Conservation (phyloP, 1,140 invertebrate species). For the Gonioctena quinquepunctata region DNA sequence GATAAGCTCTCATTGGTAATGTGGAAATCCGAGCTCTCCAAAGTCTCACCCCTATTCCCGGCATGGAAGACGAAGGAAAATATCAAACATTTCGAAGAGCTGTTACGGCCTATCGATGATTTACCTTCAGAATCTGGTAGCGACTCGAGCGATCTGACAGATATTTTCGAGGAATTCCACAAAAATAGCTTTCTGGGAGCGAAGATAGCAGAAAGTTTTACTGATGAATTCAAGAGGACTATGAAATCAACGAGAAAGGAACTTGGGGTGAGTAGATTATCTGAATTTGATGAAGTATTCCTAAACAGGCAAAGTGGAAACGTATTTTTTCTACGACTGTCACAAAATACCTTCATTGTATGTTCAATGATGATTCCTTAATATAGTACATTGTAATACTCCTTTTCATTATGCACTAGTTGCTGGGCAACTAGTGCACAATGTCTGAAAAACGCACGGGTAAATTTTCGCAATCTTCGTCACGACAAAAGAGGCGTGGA, state of each 20-base stretch:
- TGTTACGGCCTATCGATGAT: not conserved
- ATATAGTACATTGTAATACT: too few species aligned
- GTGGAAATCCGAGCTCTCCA: not conserved
- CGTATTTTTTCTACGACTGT: too few species aligned
- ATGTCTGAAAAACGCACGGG: too few species aligned
- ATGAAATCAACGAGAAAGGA: slow-evolving; percentile 28
- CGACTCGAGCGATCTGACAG: slow-evolving; percentile 20
- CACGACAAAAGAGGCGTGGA: too few species aligned
- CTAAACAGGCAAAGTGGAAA: too few species aligned
- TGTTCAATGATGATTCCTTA: too few species aligned
- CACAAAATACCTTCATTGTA: too few species aligned
- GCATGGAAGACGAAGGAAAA: not conserved
- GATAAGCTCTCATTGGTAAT: not conserved
- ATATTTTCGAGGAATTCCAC: slow-evolving; percentile 42
- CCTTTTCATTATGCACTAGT: too few species aligned
- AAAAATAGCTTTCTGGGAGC: slow-evolving; percentile 32
- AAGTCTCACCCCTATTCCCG: not conserved
- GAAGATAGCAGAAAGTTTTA: slow-evolving; percentile 36
- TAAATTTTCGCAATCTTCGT: too few species aligned
- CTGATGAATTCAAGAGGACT: slow-evolving; percentile 39
- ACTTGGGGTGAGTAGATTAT: not conserved
- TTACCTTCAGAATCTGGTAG: not conserved
- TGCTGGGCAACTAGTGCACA: too few species aligned
- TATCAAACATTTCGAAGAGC: not conserved
- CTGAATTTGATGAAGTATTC: not conserved